Percentiles rank a stretch among this genome's conserved stretches.
phyloP scores from a whole-genome alignment of 92 coral and sea anemone species.

The Palythoa heliodiscus region DNA sequence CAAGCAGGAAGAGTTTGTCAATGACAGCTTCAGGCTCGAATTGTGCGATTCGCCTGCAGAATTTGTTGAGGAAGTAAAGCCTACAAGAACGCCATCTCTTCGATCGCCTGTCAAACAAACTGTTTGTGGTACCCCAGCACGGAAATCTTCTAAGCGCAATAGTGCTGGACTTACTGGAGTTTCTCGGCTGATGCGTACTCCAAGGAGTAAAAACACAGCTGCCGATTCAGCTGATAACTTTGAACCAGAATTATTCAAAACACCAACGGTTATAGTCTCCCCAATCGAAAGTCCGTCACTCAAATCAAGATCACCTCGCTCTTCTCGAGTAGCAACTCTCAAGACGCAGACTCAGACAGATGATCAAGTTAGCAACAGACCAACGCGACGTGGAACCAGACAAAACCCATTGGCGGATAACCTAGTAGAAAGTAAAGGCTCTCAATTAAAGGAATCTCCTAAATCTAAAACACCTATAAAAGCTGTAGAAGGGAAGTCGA shows the following conservation, averaged over 20 bases:
- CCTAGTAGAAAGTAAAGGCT: constrained; percentile 1
- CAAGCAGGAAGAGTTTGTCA: not conserved
- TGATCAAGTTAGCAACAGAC: constrained; percentile 9
- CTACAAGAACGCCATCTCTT: constrained; percentile 70
- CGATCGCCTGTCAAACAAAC: constrained; percentile 49
- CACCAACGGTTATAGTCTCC: constrained; percentile 18
- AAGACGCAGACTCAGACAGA: not conserved
- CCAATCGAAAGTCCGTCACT: not conserved
- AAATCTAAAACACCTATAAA: constrained; percentile 39
- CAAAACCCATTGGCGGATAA: constrained; percentile 21
- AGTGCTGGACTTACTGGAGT: constrained; percentile 66
- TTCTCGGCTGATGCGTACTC: constrained; percentile 62
- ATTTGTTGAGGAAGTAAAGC: constrained; percentile 29
- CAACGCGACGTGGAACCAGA: constrained; percentile 41
- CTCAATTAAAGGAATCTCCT: constrained; percentile 2
- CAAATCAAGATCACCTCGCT: constrained; percentile 5
- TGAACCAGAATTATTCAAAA: constrained; percentile 56
- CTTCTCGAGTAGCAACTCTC: not conserved
- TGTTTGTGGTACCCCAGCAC: not conserved
- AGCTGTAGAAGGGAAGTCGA: constrained; percentile 24
- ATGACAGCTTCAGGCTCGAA: constrained; percentile 35
- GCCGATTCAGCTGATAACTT: constrained; percentile 63
- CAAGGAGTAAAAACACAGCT: constrained; percentile 49
- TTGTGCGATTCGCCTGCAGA: constrained; percentile 35
- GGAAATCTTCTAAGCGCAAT: constrained; percentile 45